Evolutionary conservation across 2,888 invertebrate genomes (phyloP), one percentile per base, ranked within the genome.

Genomic region (Diarsia brunnea): DNA sequence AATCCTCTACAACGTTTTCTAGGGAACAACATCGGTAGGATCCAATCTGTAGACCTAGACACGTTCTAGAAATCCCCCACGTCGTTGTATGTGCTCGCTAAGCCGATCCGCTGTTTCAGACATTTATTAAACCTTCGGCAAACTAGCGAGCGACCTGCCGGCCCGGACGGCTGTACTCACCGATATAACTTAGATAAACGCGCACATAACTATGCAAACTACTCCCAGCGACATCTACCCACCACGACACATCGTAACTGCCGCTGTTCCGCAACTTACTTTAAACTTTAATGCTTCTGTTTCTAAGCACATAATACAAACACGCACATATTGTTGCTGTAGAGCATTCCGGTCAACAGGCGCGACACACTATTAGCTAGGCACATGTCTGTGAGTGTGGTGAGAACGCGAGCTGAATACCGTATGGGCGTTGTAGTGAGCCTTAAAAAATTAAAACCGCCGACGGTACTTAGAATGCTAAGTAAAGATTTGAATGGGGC

Each of bases 181-280:
- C 92, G 92, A 94, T 94, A 94, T 93, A 93, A 92, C 94, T 95
- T 93, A 95, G 95, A 95, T 95, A 95, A 95, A 95, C 93, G 93
- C 88, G 90, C 92, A 95, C 94, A 94, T 95, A 95, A 92, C 95
- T 95, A 95, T 95, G 94, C 94, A 95, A 95, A 95, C 95, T 94
- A 94, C 93, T 93, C 92, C 91, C 90, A 89, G 79, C 74, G 84
- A 83, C 74, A 58, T 60, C 67, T 38, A 31, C 31, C 73, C 75
- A 49, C 47, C 45, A 70, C 80, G 84, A 83, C 89, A 92, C 82
- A 87, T 85, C 92, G 65, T 86, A 94, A 91, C 86, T 83, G 49
- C 75, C 51, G 43, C 63, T 8, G 66, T 71, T 61, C 68, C 24
- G 51, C 89, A 91, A 89, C 51, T 81, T 61, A 94, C 88, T 91